Evolutionary conservation across 2,888 invertebrate genomes (phyloP).

Genomic region (Scaptomyza polygonia): DNA sequence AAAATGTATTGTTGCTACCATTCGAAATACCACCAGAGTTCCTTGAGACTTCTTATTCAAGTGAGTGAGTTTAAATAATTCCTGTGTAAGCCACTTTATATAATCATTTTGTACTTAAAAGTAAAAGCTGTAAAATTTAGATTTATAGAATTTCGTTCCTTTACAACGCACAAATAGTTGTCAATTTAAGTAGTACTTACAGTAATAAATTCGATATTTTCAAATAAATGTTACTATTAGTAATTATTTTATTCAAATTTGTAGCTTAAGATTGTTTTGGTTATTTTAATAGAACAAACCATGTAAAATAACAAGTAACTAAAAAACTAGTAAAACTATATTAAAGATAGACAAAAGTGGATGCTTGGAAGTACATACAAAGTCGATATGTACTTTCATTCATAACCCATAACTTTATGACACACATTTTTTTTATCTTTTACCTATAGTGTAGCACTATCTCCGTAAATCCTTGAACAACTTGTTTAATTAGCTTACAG

Average conservation of each 20-base stretch:
- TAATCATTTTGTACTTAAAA: constrained; percentile 42
- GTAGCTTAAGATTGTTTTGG: too few relatives aligned
- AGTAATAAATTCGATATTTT: not conserved
- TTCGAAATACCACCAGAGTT: too few relatives aligned
- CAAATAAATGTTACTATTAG: too few relatives aligned
- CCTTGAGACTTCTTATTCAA: too few relatives aligned
- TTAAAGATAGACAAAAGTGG: not conserved
- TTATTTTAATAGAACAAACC: too few relatives aligned
- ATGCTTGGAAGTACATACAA: too few relatives aligned
- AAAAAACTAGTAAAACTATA: not conserved
- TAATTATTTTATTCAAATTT: not conserved
- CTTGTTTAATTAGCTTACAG: not conserved
- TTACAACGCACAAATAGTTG: constrained; percentile 1
- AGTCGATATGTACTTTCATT: too few relatives aligned
- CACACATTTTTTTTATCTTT: too few relatives aligned
- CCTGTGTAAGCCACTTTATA: not conserved
- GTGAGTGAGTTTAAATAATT: too few relatives aligned
- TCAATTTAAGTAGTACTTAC: not conserved
- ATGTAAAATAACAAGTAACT: too few relatives aligned
- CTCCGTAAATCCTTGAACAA: not conserved
- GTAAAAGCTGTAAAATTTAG: not conserved
- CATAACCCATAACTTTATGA: too few relatives aligned
- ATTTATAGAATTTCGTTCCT: constrained; percentile 8
- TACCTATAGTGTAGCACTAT: not conserved
- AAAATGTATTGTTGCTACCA: too few relatives aligned